These are phyloP conservation scores for Corbicula japonica DNA, from an alignment of 2,888 invertebrate species.

Conservation along the genomic window DNA sequence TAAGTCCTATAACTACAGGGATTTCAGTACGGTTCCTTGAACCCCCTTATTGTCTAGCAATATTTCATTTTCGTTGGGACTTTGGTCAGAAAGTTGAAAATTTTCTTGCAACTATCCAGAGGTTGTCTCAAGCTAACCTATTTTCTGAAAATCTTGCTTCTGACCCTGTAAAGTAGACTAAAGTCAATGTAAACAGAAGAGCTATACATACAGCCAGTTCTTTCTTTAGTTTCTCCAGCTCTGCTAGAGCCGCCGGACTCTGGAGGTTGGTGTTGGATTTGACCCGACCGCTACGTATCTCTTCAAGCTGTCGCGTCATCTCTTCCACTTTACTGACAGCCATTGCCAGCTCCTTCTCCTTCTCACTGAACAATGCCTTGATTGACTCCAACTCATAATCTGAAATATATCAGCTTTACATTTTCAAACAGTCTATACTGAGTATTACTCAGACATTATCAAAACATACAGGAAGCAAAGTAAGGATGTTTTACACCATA, in stretches of 20 bases:
- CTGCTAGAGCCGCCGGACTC: conserved; percentile 88
- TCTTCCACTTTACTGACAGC: conserved; percentile 99
- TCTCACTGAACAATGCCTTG: conserved; percentile 98
- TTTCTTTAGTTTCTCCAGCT: conserved; percentile 96
- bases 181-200: background rate
- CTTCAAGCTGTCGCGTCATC: conserved; percentile 97
- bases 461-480: too few species aligned
- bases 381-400: conserved; percentile 97
- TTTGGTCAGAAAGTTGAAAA: background rate
- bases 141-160: too few species aligned
- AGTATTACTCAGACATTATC: too few species aligned
- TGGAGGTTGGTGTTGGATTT: conserved; percentile 78
- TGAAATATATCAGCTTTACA: conserved; percentile 66
- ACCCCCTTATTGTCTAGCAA: too few species aligned
- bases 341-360: conserved; percentile 97
- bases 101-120: background rate
- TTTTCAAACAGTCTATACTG: too few species aligned
- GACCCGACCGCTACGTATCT: conserved; percentile 90
- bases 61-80: too few species aligned
- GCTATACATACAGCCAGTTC: conserved; percentile 92
- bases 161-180: too few species aligned
- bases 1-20: too few species aligned
- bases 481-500: too few species aligned
- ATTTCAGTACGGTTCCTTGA: too few species aligned
- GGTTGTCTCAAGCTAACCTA: too few species aligned